These are phyloP conservation scores for Eretmochelys imbricata DNA, from an alignment of 2,113 vertebrate genomes.

Conservation along the genomic window DNA sequence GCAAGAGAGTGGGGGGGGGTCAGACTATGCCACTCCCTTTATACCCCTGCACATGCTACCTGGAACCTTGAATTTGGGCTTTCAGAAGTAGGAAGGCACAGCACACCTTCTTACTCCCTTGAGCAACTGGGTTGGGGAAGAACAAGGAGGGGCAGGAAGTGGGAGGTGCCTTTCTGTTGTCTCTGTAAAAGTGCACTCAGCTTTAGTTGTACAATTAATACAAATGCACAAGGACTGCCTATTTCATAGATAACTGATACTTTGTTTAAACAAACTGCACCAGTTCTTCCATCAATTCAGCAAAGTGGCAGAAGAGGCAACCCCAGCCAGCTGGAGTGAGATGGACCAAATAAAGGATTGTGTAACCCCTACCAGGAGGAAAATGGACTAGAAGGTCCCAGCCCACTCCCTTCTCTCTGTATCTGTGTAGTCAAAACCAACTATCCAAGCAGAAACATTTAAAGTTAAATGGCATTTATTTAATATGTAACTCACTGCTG, in stretches of 20 bases:
- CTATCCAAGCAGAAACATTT: conserved; percentile 60
- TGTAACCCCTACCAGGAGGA: fast-evolving
- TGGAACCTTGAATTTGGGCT: background rate
- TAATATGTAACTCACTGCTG: conserved; percentile 75
- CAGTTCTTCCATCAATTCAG: background rate
- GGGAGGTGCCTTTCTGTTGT: background rate
- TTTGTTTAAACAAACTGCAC: background rate
- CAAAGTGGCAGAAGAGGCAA: background rate
- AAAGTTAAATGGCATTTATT: conserved; percentile 74
- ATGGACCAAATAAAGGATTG: background rate
- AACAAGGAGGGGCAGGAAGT: background rate
- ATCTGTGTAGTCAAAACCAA: conserved; percentile 21
- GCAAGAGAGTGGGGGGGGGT: background rate
- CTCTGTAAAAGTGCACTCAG: background rate
- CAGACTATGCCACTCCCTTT: background rate
- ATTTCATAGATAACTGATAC: background rate
- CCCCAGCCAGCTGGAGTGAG: background rate
- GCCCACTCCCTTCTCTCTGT: background rate
- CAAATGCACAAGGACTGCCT: background rate
- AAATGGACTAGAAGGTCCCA: background rate
- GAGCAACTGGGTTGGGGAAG: background rate
- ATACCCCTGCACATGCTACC: background rate
- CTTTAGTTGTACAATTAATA: background rate
- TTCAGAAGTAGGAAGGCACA: background rate
- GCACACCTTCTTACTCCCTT: background rate